These are phyloP conservation scores for Philhelius pedissequus DNA, from an alignment of 2,888 invertebrate species.

Conservation along the genomic window DNA sequence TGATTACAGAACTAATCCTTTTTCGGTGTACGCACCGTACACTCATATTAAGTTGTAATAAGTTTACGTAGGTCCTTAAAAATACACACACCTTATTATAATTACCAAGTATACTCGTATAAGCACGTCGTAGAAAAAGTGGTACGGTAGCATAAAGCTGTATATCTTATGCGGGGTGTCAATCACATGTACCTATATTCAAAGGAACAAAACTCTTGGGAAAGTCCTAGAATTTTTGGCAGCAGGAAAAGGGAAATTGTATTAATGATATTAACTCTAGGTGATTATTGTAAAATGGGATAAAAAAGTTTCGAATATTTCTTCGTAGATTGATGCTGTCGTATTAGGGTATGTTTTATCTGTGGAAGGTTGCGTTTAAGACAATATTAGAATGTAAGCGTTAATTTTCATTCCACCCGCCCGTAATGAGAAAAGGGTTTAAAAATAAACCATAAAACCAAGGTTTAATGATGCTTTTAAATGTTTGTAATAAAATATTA, in stretches of 20 bases:
- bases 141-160: neutral
- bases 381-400: neutral
- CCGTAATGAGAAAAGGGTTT: neutral
- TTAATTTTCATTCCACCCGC: neutral
- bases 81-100: neutral
- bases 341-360: neutral
- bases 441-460: neutral
- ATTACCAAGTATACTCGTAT: neutral
- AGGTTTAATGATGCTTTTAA: neutral
- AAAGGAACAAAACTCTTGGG: neutral
- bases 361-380: neutral
- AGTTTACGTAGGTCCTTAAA: neutral
- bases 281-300: neutral
- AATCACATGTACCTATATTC: neutral
- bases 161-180: neutral
- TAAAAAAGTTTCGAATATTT: neutral
- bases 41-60: neutral
- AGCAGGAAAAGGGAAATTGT: neutral
- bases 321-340: neutral
- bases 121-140: neutral
- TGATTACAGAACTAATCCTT: constrained; percentile 8
- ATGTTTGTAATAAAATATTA: neutral
- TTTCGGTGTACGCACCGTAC: no score
- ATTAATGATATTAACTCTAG: neutral
- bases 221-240: neutral